Evolutionary conservation across 2,113 vertebrate species (phyloP).

Genomic region (Ictalurus punctatus): DNA sequence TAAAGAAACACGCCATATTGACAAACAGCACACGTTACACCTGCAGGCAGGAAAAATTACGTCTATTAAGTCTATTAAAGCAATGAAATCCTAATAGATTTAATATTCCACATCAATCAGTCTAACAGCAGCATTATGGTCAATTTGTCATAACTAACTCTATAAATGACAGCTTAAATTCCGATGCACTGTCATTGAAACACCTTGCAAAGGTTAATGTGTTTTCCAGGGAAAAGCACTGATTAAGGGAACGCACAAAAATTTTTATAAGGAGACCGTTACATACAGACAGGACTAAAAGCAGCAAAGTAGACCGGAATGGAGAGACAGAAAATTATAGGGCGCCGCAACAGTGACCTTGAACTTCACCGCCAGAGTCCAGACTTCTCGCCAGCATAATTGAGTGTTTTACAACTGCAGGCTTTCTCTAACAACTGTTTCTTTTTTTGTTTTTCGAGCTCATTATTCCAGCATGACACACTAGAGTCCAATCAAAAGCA

Average conservation of each 20-base stretch:
- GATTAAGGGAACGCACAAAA: slow-evolving; percentile 36
- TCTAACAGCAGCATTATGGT: slow-evolving; percentile 54
- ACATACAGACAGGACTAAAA: slow-evolving; percentile 10
- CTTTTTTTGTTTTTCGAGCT: slow-evolving; percentile 41
- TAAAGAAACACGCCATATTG: background rate
- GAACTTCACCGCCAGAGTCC: slow-evolving; percentile 36
- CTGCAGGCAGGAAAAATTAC: slow-evolving; percentile 41
- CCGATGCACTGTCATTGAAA: slow-evolving; percentile 54
- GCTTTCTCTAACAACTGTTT: slow-evolving; percentile 37
- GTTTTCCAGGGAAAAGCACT: slow-evolving; percentile 13
- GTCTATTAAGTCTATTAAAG: slow-evolving; percentile 43
- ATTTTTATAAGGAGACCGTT: slow-evolving; percentile 19
- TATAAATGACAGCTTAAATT: slow-evolving; percentile 55
- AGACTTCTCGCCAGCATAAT: slow-evolving; percentile 40
- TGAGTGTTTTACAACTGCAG: slow-evolving; percentile 51
- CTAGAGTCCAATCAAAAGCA: slow-evolving; percentile 54
- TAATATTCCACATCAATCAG: slow-evolving; percentile 60
- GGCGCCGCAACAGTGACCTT: slow-evolving; percentile 46
- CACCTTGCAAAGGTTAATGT: slow-evolving; percentile 52
- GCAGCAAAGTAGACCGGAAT: slow-evolving; percentile 14
- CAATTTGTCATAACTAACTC: slow-evolving; percentile 59
- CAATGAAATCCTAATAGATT: slow-evolving; percentile 48
- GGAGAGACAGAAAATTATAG: slow-evolving; percentile 39
- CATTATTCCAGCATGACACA: slow-evolving; percentile 49
- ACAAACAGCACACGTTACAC: background rate